phyloP scores from a whole-genome alignment of 1,140 invertebrate species.

The Drosophila lowei region DNA sequence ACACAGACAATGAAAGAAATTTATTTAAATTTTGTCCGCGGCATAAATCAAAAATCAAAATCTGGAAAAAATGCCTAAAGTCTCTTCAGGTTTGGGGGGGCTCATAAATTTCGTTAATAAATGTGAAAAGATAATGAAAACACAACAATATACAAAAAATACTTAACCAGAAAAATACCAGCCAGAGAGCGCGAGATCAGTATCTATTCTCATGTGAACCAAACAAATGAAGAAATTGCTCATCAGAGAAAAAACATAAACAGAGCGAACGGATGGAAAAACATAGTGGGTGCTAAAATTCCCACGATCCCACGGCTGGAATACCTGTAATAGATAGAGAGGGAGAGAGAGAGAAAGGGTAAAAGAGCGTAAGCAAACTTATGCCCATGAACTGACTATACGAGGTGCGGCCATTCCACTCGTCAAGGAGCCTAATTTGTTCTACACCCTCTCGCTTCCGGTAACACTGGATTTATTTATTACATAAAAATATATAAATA shows the following conservation, averaged over 20 bases:
- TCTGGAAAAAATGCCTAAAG: constrained; percentile 9
- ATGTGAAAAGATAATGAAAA: constrained; percentile 32
- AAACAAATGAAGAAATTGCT: constrained; percentile 25
- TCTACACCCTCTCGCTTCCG: too few relatives aligned
- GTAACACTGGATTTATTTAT: too few relatives aligned
- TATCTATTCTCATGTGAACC: constrained; percentile 13
- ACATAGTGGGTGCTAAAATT: constrained; percentile 43
- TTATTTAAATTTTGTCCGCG: constrained; percentile 41
- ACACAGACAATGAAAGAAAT: constrained; percentile 11
- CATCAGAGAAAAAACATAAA: constrained; percentile 45
- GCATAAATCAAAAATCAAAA: constrained; percentile 53
- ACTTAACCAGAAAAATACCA: constrained; percentile 3
- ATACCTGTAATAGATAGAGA: constrained; percentile 32
- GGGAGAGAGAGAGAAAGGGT: constrained; percentile 20
- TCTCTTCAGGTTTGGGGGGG: constrained; percentile 42
- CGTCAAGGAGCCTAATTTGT: too few relatives aligned
- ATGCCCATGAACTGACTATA: too few relatives aligned
- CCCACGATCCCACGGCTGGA: constrained; percentile 41
- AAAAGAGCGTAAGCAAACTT: too few relatives aligned
- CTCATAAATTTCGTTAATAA: constrained; percentile 54
- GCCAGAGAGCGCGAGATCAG: constrained; percentile 12
- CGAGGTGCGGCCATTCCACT: too few relatives aligned
- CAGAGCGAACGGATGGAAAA: constrained; percentile 28
- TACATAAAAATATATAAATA: too few relatives aligned
- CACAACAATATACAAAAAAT: constrained; percentile 28